These are phyloP conservation scores for Rallus limicola DNA, from an alignment of 2,113 vertebrate species.

Conservation along the genomic window DNA sequence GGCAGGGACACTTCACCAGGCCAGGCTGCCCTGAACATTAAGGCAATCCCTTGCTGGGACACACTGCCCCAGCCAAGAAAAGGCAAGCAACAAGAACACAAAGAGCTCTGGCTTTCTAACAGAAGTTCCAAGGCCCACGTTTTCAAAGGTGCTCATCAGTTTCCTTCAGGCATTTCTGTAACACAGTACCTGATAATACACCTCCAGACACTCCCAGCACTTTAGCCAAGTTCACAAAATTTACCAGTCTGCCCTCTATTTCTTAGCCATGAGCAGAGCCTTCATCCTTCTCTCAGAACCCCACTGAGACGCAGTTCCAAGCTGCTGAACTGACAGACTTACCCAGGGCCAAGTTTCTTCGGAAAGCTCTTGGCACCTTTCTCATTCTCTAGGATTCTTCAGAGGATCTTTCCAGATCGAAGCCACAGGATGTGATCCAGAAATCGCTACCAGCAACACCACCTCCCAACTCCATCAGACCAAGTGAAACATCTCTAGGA, in stretches of 20 bases:
- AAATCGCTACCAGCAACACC: background rate
- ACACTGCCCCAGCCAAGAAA: background rate
- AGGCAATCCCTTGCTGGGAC: background rate
- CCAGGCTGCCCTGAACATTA: too few species aligned
- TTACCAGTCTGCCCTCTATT: background rate
- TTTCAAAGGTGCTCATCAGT: background rate
- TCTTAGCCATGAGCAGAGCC: background rate
- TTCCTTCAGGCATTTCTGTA: background rate
- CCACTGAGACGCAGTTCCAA: background rate
- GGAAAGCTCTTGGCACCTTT: background rate
- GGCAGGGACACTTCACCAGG: too few species aligned
- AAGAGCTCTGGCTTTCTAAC: background rate
- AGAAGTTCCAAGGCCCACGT: background rate
- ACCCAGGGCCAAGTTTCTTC: background rate
- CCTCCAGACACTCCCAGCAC: background rate
- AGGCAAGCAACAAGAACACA: background rate
- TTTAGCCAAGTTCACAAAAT: background rate
- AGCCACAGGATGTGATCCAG: background rate
- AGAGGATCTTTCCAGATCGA: background rate
- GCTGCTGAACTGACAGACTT: background rate
- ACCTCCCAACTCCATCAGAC: accelerated
- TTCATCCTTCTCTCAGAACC: background rate
- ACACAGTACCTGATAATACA: background rate
- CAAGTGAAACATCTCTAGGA: background rate
- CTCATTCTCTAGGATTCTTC: background rate